Evolutionary conservation across 1,140 invertebrate species (phyloP).

Genomic region (Papilio polyxenes): DNA sequence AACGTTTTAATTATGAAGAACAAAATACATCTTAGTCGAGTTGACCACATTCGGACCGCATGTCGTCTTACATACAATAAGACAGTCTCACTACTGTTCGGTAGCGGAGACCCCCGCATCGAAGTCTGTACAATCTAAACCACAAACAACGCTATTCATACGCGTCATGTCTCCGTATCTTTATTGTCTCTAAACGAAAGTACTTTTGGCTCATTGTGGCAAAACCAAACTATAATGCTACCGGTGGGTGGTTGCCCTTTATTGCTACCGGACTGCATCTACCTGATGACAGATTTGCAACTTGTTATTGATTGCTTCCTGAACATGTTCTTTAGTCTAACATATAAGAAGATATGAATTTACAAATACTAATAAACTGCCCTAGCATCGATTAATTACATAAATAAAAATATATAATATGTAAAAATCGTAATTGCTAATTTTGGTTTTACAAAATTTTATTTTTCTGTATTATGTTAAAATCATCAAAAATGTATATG

Average conservation of each 20-base stretch:
- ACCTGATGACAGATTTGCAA: constrained; percentile 72
- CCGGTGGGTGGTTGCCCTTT: constrained; percentile 68
- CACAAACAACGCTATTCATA: constrained; percentile 71
- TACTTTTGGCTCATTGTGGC: constrained; percentile 61
- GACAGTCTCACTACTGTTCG: constrained; percentile 59
- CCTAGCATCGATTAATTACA: neutral
- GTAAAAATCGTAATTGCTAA: too few species aligned
- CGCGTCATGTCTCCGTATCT: constrained; percentile 39
- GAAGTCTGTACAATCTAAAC: constrained; percentile 65
- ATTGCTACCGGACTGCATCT: constrained; percentile 45
- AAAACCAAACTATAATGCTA: constrained; percentile 74
- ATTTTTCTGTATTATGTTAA: too few species aligned
- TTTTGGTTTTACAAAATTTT: too few species aligned
- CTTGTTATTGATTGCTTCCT: constrained; percentile 73
- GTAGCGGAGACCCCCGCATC: constrained; percentile 65
- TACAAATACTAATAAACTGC: neutral
- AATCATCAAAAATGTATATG: neutral
- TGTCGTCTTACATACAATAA: constrained; percentile 66
- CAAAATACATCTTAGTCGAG: constrained; percentile 44
- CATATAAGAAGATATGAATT: neutral
- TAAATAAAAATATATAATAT: too few species aligned
- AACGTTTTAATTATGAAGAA: constrained; percentile 35
- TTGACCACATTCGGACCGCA: constrained; percentile 70
- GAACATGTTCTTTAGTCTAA: constrained; percentile 27
- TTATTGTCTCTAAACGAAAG: constrained; percentile 60